A percentile compares a stretch with the other conserved stretches of the same genome.
phyloP scores from a whole-genome alignment of 92 coral and sea anemone species.

The Umimayanthus kanabou region DNA sequence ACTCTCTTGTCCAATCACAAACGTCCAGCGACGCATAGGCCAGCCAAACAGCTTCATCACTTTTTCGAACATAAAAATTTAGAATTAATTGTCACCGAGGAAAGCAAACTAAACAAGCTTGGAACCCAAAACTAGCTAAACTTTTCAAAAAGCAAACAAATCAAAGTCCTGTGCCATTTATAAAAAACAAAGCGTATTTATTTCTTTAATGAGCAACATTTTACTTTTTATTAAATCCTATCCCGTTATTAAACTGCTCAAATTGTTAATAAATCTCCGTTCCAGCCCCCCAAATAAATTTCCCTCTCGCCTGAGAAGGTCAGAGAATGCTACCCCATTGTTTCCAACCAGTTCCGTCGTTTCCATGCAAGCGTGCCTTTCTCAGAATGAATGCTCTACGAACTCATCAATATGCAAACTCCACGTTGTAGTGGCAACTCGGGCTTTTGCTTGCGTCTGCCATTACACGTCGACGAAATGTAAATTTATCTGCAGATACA shows the following conservation, averaged over 20 bases:
- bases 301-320: neutral
- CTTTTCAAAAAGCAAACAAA: no score
- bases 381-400: slow-evolving; percentile 24
- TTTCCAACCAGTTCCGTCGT: neutral
- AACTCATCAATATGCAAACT: slow-evolving; percentile 29
- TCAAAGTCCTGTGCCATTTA: no score
- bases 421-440: slow-evolving; percentile 29
- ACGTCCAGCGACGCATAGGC: no score
- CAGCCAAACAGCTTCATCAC: no score
- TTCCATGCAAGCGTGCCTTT: slow-evolving; percentile 36
- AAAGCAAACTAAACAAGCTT: no score
- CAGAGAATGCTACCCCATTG: neutral
- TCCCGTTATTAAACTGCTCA: neutral
- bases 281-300: neutral
- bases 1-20: no score
- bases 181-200: no score
- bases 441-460: slow-evolving; percentile 14
- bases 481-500: slow-evolving; percentile 32
- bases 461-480: slow-evolving; percentile 39
- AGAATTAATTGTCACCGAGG: no score
- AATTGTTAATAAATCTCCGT: neutral
- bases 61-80: no score
- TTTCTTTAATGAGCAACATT: no score
- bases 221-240: no score
- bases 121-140: no score